Conservation (phyloP, 1,140 invertebrate genomes). For the Triops longicaudatus region DNA sequence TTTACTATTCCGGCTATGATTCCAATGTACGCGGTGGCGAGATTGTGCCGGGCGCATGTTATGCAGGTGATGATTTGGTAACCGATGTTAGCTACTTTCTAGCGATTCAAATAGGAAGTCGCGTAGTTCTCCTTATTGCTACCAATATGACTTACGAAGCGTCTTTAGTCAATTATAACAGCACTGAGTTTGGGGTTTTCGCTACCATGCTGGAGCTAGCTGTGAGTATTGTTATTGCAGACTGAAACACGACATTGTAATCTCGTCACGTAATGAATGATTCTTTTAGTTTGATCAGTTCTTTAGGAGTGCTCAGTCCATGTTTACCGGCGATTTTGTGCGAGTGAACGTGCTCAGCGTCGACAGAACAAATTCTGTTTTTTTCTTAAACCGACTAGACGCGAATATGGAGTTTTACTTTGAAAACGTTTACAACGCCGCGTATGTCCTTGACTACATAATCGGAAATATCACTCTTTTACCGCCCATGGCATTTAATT, state of each 20-base stretch:
- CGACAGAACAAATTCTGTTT: background rate
- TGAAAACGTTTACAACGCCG: too few species aligned
- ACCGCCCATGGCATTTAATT: too few species aligned
- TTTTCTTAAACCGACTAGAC: background rate
- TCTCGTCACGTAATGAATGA: too few species aligned
- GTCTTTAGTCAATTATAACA: background rate
- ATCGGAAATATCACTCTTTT: too few species aligned
- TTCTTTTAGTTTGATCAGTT: background rate
- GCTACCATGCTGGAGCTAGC: background rate
- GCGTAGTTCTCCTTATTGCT: background rate
- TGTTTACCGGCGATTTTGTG: background rate
- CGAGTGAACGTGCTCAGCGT: background rate
- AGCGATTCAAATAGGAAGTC: background rate
- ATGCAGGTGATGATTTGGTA: background rate
- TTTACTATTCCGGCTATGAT: background rate
- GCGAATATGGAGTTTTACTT: background rate
- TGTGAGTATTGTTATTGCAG: background rate
- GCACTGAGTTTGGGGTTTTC: background rate
- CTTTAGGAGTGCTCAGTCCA: background rate
- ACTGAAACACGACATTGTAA: too few species aligned
- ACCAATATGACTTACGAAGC: background rate
- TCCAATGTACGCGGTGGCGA: background rate
- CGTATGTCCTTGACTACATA: too few species aligned
- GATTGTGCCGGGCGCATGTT: background rate
- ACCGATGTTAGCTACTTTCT: background rate